Evolutionary conservation across 2,797 vertebrate genomes (phyloP).

Genomic region (Cyprinodon diabolis): DNA sequence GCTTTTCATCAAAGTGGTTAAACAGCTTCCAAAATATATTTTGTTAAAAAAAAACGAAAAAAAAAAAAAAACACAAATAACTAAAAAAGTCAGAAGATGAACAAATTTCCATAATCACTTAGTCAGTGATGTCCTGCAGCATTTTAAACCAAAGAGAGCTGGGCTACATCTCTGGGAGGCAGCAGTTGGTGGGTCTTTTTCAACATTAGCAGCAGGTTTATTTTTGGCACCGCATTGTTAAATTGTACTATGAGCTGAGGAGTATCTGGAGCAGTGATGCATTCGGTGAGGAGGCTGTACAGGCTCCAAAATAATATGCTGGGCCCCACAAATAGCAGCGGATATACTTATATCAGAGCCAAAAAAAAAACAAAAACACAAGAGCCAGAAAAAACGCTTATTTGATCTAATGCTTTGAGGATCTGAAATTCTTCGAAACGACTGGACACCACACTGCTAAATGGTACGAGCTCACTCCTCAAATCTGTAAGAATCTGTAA

Average conservation of each 20-base stretch:
- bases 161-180: slow-evolving; percentile 41
- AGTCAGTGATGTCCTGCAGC: slow-evolving; percentile 41
- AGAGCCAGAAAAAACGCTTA: background rate
- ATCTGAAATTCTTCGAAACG: slow-evolving; percentile 10
- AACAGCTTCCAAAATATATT: background rate
- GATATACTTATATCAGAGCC: slow-evolving; percentile 15
- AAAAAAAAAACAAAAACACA: slow-evolving; percentile 12
- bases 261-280: slow-evolving; percentile 23
- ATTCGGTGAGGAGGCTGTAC: slow-evolving; percentile 27
- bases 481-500: slow-evolving; percentile 20
- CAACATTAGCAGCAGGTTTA: slow-evolving; percentile 40
- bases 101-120: slow-evolving; percentile 31
- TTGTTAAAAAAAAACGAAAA: background rate
- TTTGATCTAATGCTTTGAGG: background rate
- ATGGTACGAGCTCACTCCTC: slow-evolving; percentile 41
- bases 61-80: too few species aligned
- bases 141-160: slow-evolving; percentile 37
- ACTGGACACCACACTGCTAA: slow-evolving; percentile 41
- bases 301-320: slow-evolving; percentile 33
- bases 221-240: slow-evolving; percentile 56
- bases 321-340: slow-evolving; percentile 15
- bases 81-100: slow-evolving; percentile 6
- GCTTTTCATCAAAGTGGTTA: background rate
- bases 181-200: slow-evolving; percentile 35
- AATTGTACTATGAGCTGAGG: slow-evolving; percentile 24